Percentiles rank a stretch among this genome's conserved stretches.
Conservation (phyloP, 2,888 invertebrate genomes). For the Caenorhabditis sp. region DNA sequence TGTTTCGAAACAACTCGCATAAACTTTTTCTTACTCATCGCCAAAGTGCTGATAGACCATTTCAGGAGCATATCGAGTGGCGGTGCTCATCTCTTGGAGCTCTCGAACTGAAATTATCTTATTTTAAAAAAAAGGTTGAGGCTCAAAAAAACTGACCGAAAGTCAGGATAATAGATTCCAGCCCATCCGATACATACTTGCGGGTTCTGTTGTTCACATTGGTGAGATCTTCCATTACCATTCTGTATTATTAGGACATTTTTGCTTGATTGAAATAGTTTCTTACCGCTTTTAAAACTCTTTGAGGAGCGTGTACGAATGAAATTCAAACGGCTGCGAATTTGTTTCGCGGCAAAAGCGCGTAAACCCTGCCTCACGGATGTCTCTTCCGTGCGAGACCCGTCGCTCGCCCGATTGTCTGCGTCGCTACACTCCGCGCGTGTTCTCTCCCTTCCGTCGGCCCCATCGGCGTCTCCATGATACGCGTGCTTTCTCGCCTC, state of each 20-base stretch:
- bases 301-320: not conserved
- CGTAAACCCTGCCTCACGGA: slow-evolving; percentile 21
- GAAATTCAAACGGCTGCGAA: slow-evolving; percentile 21
- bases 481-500: not conserved
- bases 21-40: slow-evolving; percentile 83
- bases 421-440: not conserved
- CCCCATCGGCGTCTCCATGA: not conserved
- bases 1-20: not conserved
- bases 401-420: not conserved
- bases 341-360: slow-evolving; percentile 14
- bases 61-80: slow-evolving; percentile 82
- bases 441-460: not conserved
- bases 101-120: slow-evolving; percentile 62
- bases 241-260: slow-evolving; percentile 11
- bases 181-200: slow-evolving; percentile 63
- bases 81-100: slow-evolving; percentile 57
- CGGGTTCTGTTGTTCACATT: slow-evolving; percentile 17
- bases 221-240: slow-evolving; percentile 57
- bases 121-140: not conserved
- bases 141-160: slow-evolving; percentile 65
- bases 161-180: slow-evolving; percentile 64
- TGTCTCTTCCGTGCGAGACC: slow-evolving; percentile 40
- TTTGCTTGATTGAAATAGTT: not conserved
- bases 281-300: not conserved
- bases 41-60: slow-evolving; percentile 96